A percentile compares a stretch with the other conserved stretches of the same genome.
Conservation (phyloP, 2,113 vertebrate genomes). For the Limanda limanda region DNA sequence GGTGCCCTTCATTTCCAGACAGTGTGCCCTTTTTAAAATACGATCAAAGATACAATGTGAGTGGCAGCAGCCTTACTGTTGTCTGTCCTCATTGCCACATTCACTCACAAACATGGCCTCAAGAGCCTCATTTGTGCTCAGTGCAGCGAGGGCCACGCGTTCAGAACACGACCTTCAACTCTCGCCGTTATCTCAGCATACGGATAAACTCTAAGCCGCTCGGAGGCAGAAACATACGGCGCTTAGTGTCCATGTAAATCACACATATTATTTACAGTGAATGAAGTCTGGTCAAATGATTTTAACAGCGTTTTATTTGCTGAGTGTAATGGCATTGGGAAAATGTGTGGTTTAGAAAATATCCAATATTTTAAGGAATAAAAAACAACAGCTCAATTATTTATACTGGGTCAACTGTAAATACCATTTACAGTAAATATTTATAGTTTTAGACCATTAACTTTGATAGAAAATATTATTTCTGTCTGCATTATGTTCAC, state of each 20-base stretch:
- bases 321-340: background rate
- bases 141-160: background rate
- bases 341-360: too few relatives aligned
- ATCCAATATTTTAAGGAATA: too few relatives aligned
- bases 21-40: slow-evolving; percentile 74
- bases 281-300: background rate
- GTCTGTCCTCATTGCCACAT: slow-evolving; percentile 26
- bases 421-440: too few relatives aligned
- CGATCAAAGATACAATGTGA: slow-evolving; percentile 52
- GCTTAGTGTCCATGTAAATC: background rate
- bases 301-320: too few relatives aligned
- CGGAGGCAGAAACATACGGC: background rate
- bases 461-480: too few relatives aligned
- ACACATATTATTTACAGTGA: background rate
- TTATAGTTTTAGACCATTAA: too few relatives aligned
- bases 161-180: slow-evolving; percentile 38
- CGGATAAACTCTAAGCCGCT: background rate
- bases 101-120: slow-evolving; percentile 17
- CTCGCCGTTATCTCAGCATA: slow-evolving; percentile 12
- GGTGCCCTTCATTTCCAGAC: slow-evolving; percentile 71
- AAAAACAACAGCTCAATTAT: too few relatives aligned
- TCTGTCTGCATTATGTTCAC: too few relatives aligned
- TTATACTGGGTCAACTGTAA: too few relatives aligned
- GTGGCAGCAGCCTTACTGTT: slow-evolving; percentile 35
- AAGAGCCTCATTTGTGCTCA: slow-evolving; percentile 36